Base-by-base conservation (phyloP, 1,140 invertebrate species). In the Meloidogyne hapla region DNA sequence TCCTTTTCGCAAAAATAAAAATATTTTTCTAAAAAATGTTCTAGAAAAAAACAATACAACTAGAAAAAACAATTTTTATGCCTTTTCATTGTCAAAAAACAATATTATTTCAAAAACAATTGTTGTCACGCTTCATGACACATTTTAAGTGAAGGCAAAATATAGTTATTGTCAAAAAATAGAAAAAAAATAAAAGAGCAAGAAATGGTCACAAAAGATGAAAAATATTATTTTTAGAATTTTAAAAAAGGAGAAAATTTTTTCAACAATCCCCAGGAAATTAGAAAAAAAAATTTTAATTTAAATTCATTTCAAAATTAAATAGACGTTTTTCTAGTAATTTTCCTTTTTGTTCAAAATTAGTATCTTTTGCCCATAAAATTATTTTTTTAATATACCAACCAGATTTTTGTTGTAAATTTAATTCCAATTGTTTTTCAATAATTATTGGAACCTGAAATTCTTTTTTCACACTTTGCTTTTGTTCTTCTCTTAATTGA, bases 301-400 rank as follows among this genome's bases (percentile, higher is more conserved):
- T 56, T 9, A 56, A 56, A 56, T 56, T 56, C 18, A 56, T n/a
- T 56, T 56, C 48, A 56, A 56, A 56, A 56, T 56, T n/a, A 56
- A 56, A 56, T 56, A 56, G 6, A 21, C 48, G 48, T n/a, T 56
- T 56, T 56, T 56, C 48, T 56, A n/a, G 18, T 4, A 45, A 45
- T 45, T 45, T 45, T 18, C 18, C 42, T 45, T 45, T 45, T 45
- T 45, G n/a, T n/a, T n/a, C 13, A 45, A 15, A 8, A 8, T 2
- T 15, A 45, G 9, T 42, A 56, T 6, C n/a, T n/a, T n/a, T 56
- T n/a, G 4, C 2, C 48, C 48, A 56, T 56, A 56, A 56, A 56
- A 56, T 56, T n/a, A 56, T 56, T 56, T 56, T 56, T 21, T 56
- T 56, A 56, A 56, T 56, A 56, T 21, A 56, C 48, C 48, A 56